phyloP scores from a whole-genome alignment of 2,797 vertebrate genomes.

The Coregonus suidteri region DNA sequence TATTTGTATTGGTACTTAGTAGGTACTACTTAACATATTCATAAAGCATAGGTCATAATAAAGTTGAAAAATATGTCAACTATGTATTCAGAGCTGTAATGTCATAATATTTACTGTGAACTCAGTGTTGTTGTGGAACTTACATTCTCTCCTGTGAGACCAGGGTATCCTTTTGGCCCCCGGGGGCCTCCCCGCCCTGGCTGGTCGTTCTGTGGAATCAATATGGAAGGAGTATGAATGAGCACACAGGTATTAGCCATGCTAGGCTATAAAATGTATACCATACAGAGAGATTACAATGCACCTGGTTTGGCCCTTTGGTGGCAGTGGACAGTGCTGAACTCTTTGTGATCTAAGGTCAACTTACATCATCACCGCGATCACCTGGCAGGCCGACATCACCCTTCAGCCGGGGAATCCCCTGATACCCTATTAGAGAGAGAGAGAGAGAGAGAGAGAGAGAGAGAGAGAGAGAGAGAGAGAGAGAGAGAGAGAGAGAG shows the following conservation, averaged over 20 bases:
- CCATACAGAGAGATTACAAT: no score
- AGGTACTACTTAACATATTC: not conserved
- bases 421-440: conserved; percentile 14
- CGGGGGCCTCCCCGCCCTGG: no score
- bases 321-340: no score
- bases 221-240: no score
- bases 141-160: conserved; percentile 45
- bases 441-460: not conserved
- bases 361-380: not conserved
- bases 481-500: not conserved
- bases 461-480: no score
- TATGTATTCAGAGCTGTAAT: not conserved
- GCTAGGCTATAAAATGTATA: no score
- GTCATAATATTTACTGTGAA: not conserved
- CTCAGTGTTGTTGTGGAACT: not conserved
- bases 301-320: no score
- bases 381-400: conserved; percentile 2
- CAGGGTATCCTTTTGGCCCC: conserved; percentile 42
- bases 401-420: conserved; percentile 19
- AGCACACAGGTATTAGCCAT: no score
- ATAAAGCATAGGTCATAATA: not conserved
- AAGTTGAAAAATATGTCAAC: not conserved
- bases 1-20: no score
- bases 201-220: no score
- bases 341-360: no score